Evolutionary conservation across 2,888 invertebrate genomes (phyloP), one percentile per base, ranked within the genome.

Genomic region (Lochmaea crataegi): DNA sequence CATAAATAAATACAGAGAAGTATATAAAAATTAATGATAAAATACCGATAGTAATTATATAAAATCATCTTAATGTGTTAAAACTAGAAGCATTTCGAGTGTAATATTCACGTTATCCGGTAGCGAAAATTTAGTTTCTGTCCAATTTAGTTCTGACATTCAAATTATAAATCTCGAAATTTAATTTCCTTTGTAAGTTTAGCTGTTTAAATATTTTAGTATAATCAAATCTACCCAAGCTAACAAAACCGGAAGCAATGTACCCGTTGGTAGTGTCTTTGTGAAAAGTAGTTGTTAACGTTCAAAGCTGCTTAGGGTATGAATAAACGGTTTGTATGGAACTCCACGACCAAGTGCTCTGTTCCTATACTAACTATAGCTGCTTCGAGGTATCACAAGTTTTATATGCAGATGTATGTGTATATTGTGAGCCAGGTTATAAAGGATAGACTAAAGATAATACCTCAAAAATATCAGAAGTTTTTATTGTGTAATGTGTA

Each of bases 191-290:
- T 57, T 65, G 70, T 45, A 57, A 42, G 64, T 70, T 70, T 65
- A 70, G 70, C 64, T 42, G 53, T 63, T 38, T 69, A 69, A 69
- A 69, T 69, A 69, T 69, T 70, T 70, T 65, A 70, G 70, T 57
- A 70, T 65, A 65, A 70, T 65, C 70, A 65, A 64, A 70, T 70
- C 70, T 57, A 64, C 64, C 57, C 57, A 70, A 69, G 70, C 70
- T 70, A 70, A 65, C 70, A 70, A 57, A 70, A 70, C 70, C 45
- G 42, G 57, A 65, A 70, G 70, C 70, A 65, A 70, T 65, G 64
- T 64, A 64, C 51, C 48, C 57, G 64, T 64, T 64, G 57, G 41
- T 18, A 65, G 65, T 70, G 70, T 70, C 70, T 61, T 64, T 70
- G 53, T 70, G 70, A 70, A 69, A 70, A 64, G 53, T 70, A 70